Evolutionary conservation across 2,797 vertebrate genomes (phyloP).

Genomic region (Danio albolineatus): DNA sequence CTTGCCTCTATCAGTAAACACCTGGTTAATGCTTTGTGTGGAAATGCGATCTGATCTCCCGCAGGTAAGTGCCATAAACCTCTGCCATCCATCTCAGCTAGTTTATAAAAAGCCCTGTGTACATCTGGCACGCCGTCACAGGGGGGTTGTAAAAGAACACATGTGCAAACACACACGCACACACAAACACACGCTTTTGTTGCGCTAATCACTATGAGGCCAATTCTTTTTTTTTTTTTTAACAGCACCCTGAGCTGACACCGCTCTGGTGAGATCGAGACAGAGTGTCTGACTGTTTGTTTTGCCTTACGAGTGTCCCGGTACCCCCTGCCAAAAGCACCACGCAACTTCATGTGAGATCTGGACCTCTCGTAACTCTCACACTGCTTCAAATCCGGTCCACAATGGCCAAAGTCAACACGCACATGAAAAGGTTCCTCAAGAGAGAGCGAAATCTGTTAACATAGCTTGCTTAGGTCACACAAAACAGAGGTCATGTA

Average conservation of each 20-base stretch:
- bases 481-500: conserved; percentile 21
- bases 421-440: conserved; percentile 34
- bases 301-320: conserved; percentile 73
- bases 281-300: conserved; percentile 72
- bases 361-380: conserved; percentile 48
- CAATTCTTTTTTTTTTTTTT: conserved; percentile 79
- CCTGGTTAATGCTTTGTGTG: conserved; percentile 57
- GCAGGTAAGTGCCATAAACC: conserved; percentile 72
- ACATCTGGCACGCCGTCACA: conserved; percentile 79
- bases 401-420: conserved; percentile 52
- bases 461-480: conserved; percentile 17
- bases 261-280: conserved; percentile 58
- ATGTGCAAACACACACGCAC: conserved; percentile 39
- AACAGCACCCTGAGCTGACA: conserved; percentile 57
- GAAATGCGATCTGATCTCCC: conserved; percentile 62
- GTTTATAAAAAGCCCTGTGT: conserved; percentile 85
- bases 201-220: conserved; percentile 84
- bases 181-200: conserved; percentile 22
- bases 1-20: conserved; percentile 41
- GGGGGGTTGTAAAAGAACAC: conserved; percentile 68
- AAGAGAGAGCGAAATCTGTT: conserved; percentile 22
- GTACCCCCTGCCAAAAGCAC: conserved; percentile 48
- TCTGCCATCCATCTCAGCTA: conserved; percentile 85
- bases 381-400: conserved; percentile 33
- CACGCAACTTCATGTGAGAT: conserved; percentile 49